Evolutionary conservation across 2,888 invertebrate genomes (phyloP).

Genomic region (Noctua janthina): DNA sequence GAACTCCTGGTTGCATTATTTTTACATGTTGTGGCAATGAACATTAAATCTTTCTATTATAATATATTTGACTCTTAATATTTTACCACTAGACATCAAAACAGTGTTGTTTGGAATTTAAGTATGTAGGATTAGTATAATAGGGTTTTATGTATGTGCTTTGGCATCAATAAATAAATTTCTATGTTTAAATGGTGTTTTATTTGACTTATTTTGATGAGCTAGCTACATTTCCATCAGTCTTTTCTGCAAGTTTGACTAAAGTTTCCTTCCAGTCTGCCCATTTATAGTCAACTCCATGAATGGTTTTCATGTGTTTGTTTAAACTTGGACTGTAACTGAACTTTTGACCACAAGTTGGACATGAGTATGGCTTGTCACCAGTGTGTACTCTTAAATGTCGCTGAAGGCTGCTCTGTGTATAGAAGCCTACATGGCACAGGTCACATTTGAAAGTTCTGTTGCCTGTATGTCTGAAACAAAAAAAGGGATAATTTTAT

Average conservation of each 20-base stretch:
- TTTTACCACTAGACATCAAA: slow-evolving; percentile 60
- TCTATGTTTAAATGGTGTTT: slow-evolving; percentile 58
- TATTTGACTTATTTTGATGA: slow-evolving; percentile 54
- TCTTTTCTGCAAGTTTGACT: slow-evolving; percentile 60
- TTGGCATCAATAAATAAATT: slow-evolving; percentile 69
- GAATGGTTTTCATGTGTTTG: slow-evolving; percentile 85
- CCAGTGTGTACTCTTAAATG: slow-evolving; percentile 84
- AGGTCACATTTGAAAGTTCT: slow-evolving; percentile 82
- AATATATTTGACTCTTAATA: slow-evolving; percentile 66
- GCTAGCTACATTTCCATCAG: slow-evolving; percentile 32
- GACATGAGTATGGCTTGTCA: slow-evolving; percentile 85
- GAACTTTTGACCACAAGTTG: slow-evolving; percentile 83
- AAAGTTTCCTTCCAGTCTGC: slow-evolving; percentile 73
- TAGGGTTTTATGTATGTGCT: slow-evolving; percentile 63
- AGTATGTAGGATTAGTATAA: slow-evolving; percentile 49
- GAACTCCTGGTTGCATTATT: slow-evolving; percentile 20
- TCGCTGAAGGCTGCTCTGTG: slow-evolving; percentile 80
- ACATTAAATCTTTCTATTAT: slow-evolving; percentile 53
- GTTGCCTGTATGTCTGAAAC: slow-evolving; percentile 85
- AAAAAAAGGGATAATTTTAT: background rate
- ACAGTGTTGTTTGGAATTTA: slow-evolving; percentile 58
- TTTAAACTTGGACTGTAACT: slow-evolving; percentile 86
- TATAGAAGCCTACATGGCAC: slow-evolving; percentile 82
- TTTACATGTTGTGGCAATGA: slow-evolving; percentile 44
- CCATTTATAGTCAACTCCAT: slow-evolving; percentile 85